A percentile compares a stretch with the other conserved stretches of the same genome.
Conservation (phyloP, 2,888 invertebrate species). For the Nasonovia ribisnigri region DNA sequence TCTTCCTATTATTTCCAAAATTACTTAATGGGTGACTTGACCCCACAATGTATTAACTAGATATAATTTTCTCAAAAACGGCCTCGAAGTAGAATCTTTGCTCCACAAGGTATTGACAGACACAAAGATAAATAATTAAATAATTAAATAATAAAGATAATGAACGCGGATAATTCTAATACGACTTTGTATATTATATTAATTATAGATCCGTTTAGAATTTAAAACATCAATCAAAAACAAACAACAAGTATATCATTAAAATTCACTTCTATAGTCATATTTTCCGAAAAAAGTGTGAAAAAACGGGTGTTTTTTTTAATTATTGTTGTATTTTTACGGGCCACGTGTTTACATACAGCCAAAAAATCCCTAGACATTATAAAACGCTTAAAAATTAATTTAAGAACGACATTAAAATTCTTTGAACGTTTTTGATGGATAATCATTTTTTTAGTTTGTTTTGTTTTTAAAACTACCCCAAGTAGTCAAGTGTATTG, state of each 20-base stretch:
- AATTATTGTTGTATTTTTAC: constrained; percentile 4
- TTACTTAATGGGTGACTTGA: too few species aligned
- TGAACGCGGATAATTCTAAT: not conserved
- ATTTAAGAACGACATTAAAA: constrained; percentile 19
- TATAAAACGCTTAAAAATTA: constrained; percentile 54
- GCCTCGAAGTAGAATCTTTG: not conserved
- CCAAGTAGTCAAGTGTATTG: not conserved
- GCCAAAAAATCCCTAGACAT: not conserved
- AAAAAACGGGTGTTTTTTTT: not conserved
- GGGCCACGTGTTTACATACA: not conserved
- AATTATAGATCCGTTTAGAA: not conserved
- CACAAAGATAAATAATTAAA: not conserved
- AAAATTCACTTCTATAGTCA: not conserved
- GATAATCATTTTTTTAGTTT: not conserved
- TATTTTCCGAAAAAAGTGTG: not conserved
- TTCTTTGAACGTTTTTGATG: not conserved
- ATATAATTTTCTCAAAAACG: too few species aligned
- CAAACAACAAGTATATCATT: not conserved
- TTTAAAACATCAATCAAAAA: not conserved
- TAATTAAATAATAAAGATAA: not conserved
- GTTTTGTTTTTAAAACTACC: not conserved
- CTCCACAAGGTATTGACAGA: not conserved
- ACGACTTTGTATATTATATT: too few species aligned
- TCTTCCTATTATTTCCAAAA: too few species aligned
- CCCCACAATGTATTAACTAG: too few species aligned